phyloP scores from a whole-genome alignment of 2,888 invertebrate genomes.

The Heterodera filipjevi region DNA sequence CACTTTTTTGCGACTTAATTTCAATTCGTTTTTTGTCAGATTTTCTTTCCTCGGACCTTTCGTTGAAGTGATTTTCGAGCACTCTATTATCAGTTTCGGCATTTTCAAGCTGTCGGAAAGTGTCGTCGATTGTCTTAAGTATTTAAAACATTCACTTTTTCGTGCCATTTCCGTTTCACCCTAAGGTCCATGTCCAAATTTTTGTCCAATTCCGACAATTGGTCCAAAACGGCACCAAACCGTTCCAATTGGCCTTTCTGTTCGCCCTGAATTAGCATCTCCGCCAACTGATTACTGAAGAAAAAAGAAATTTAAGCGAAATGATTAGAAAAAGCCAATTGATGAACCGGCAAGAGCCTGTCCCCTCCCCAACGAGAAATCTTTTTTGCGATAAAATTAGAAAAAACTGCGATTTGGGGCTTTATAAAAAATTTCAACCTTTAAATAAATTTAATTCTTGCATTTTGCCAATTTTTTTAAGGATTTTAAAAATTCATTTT shows the following conservation, averaged over 20 bases:
- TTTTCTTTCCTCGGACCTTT: background rate
- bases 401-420: too few relatives aligned
- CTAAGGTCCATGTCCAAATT: slow-evolving; percentile 22
- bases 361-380: too few relatives aligned
- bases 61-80: slow-evolving; percentile 12
- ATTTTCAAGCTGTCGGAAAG: slow-evolving; percentile 11
- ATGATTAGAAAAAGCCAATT: too few relatives aligned
- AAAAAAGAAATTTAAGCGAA: background rate
- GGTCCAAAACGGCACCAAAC: background rate
- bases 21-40: background rate
- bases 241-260: background rate
- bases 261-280: background rate
- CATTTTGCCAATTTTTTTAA: too few relatives aligned
- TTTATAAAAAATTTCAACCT: too few relatives aligned
- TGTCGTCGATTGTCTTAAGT: slow-evolving; percentile 21
- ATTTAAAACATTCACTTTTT: too few relatives aligned
- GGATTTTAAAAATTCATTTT: too few relatives aligned
- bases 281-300: background rate
- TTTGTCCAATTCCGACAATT: slow-evolving; percentile 11
- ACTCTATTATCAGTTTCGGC: slow-evolving; percentile 10
- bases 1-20: slow-evolving; percentile 11
- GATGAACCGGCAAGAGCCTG: too few relatives aligned
- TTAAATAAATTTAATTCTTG: too few relatives aligned
- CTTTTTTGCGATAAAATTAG: too few relatives aligned
- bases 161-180: too few relatives aligned